Base-by-base conservation (phyloP, 2,113 vertebrate species). In the Isurus oxyrinchus region DNA sequence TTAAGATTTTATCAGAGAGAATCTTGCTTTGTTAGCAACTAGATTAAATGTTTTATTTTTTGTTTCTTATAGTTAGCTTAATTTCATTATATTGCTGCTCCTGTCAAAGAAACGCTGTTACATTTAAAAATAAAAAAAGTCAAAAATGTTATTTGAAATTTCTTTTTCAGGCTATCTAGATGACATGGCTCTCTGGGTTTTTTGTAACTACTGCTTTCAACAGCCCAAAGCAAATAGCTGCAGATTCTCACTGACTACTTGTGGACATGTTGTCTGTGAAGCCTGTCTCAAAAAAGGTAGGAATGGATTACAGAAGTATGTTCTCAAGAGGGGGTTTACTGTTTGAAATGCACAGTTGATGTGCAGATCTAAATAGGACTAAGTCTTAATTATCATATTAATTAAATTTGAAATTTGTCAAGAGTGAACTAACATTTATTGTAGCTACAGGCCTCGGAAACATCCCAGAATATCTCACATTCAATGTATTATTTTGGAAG, bases 241-340 rank as follows among this genome's bases (percentile, higher is more conserved):
- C 0, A 96, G 97, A 57, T 98, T 99, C 96, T 97, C 97, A 55
- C 97, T 99, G 57, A 99, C 98, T 25, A 98, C 69, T 96, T 99
- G 99, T 0, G 99, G 99, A 2, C 99, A 99, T 96, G 96, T 99
- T 88, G 96, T 99, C 96, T 99, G 99, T 31, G 98, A 97, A 11
- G 8, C 91, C 19, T 99, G 99, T 96, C 98, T 98, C 90, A 97
- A 97, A 96, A 98, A 98, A 98, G 98, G 99, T 99, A 97, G 97
- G 25, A 94, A 86, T 96, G 21, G n/a, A 66, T 35, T 95, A 95
- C 66, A 13, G 8, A 35, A 72, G 25, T 69, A 91, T 25, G 3
- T 49, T 69, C 69, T 95, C 10, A 95, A 69, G 21, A 69, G 66
- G 66, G 53, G 3, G 27, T 11, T 59, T 72, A 53, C 21, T 49